Percentiles rank a stretch among this genome's conserved stretches.
These are phyloP conservation scores for Habropoda laboriosa DNA, from an alignment of 1,140 invertebrate genomes.

Conservation along the genomic window DNA sequence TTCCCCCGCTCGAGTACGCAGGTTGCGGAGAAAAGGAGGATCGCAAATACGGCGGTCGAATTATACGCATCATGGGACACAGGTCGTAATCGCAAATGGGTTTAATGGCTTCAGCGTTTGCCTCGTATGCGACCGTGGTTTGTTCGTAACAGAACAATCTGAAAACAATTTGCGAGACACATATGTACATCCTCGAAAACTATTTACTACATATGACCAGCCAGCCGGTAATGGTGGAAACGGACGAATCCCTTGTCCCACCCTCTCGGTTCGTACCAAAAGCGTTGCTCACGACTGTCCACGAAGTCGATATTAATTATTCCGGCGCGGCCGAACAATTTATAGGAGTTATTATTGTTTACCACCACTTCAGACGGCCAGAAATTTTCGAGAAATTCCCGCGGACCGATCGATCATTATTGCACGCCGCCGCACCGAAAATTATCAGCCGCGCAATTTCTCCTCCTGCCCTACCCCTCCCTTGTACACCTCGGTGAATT, in stretches of 20 bases:
- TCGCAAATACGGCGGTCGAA: constrained; percentile 26
- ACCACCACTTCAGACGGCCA: constrained; percentile 15
- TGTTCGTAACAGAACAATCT: constrained; percentile 63
- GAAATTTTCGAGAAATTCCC: constrained; percentile 38
- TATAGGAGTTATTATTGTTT: constrained; percentile 55
- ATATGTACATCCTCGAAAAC: constrained; percentile 56
- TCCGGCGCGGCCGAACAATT: constrained; percentile 43
- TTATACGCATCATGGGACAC: constrained; percentile 46
- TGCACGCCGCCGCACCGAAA: neutral
- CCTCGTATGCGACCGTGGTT: constrained; percentile 50
- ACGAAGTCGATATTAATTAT: constrained; percentile 66
- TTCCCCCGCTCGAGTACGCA: neutral
- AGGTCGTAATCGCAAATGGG: constrained; percentile 48
- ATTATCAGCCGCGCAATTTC: constrained; percentile 13
- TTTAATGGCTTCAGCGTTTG: constrained; percentile 64
- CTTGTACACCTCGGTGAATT: neutral
- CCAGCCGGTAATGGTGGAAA: constrained; percentile 36
- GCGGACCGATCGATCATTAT: constrained; percentile 34
- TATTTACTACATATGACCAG: constrained; percentile 47
- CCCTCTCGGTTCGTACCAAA: constrained; percentile 14
- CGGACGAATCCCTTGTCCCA: constrained; percentile 45
- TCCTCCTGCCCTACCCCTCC: too few species aligned
- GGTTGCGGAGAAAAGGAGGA: constrained; percentile 14
- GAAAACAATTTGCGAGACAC: constrained; percentile 64
- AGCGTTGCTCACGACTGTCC: constrained; percentile 46